Base-by-base conservation (phyloP, 2,888 invertebrate species). In the Minunthozetes semirufus region DNA sequence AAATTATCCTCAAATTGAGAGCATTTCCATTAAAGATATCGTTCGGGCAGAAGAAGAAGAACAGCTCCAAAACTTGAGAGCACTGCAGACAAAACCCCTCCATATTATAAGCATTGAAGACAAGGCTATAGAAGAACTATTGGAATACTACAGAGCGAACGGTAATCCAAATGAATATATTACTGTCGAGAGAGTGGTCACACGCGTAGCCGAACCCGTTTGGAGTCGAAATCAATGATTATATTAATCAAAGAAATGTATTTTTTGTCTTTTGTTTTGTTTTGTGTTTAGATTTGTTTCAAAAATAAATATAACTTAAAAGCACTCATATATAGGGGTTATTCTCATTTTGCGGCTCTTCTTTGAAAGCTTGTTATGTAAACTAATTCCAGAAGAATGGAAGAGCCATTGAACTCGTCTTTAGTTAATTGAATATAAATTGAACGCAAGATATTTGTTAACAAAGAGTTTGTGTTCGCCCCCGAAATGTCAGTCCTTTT, bases 71-170 rank as follows among this genome's bases (percentile, higher is more conserved):
- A 68, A 68, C 13, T n/a, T 68, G 8, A 68, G 19, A 42, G 42
- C 68, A 68, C 17, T 68, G 11, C 42, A 68, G 33, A 13, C 42
- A 4, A 68, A 68, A 15, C 68, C 68, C 4, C n/a, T 68, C 22
- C 13, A 38, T 22, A 19, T 68, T 3, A 68, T 68, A 38, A 42
- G 68, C 19, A 68, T 68, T 22, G 94, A 94, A 85, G 93, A 94
- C 82, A 88, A 88, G 81, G 93, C 93, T 0, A 91, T 94, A 79
- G 88, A 89, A 77, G 91, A 93, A 79, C 83, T 94, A 76, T 85
- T 88, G 75, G 85, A 86, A 76, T 89, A 90, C 82, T 93, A 93
- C 83, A 89, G 89, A 80, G 87, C 88, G 0, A 87, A 88, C 75
- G 87, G 88, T 46, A 81, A 88, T 38, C 86, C 86, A 59, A 91